phyloP scores from a whole-genome alignment of 2,113 vertebrate species.

The Phocoena sinus region DNA sequence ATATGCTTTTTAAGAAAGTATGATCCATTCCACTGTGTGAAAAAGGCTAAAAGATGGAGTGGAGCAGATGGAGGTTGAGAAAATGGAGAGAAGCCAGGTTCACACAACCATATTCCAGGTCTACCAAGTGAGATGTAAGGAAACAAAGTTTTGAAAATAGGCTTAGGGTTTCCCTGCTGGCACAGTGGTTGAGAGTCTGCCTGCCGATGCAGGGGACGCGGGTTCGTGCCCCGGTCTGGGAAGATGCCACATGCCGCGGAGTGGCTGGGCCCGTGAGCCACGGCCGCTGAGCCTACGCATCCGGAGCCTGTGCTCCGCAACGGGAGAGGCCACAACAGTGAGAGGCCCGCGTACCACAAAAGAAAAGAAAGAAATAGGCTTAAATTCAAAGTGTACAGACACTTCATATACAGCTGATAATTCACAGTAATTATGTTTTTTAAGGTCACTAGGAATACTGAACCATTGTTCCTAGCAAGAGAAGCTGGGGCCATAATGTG shows the following conservation, averaged over 20 bases:
- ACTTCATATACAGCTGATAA: not conserved
- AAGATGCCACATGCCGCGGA: too few relatives aligned
- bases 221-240: too few relatives aligned
- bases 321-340: too few relatives aligned
- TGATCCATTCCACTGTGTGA: not conserved
- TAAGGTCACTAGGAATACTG: not conserved
- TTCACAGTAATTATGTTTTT: not conserved
- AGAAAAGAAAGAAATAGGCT: not conserved
- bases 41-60: not conserved
- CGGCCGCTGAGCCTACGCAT: accelerated
- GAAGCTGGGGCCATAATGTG: not conserved
- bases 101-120: not conserved
- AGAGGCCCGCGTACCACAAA: too few relatives aligned
- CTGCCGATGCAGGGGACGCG: accelerated
- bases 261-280: too few relatives aligned
- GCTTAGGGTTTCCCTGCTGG: not conserved
- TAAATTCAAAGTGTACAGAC: not conserved
- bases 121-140: not conserved
- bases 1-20: not conserved
- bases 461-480: not conserved
- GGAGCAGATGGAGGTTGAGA: not conserved
- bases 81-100: not conserved
- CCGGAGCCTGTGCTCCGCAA: too few relatives aligned
- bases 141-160: not conserved
- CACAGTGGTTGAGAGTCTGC: too few relatives aligned